phyloP scores from a whole-genome alignment of 1,140 invertebrate species.

The Apocrypta bakeri region DNA sequence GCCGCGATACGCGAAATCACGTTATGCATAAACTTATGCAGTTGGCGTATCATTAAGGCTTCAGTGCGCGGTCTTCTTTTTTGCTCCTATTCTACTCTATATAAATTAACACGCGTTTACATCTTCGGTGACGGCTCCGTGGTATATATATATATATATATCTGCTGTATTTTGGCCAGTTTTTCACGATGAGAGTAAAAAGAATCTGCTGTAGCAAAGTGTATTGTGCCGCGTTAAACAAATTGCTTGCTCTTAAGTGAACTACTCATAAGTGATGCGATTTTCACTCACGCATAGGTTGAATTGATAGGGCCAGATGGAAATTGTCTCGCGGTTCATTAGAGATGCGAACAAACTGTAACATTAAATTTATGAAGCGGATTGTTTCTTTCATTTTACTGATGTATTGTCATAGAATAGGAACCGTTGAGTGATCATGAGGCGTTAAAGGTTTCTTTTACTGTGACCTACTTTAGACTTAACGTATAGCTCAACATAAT shows the following conservation, averaged over 20 bases:
- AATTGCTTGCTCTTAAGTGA: conserved; percentile 12
- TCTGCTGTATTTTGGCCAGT: neutral
- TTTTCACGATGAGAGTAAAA: neutral
- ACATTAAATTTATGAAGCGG: conserved; percentile 8
- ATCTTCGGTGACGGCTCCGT: neutral
- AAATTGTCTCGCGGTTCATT: neutral
- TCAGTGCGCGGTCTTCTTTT: neutral
- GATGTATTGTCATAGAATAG: neutral
- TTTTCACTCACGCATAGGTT: neutral
- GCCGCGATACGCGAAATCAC: conserved; percentile 20
- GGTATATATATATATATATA: too few species aligned
- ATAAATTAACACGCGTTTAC: neutral
- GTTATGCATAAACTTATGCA: conserved; percentile 5
- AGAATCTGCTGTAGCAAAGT: neutral
- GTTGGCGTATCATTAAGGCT: conserved; percentile 1
- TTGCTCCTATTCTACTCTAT: neutral
- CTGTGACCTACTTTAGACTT: neutral
- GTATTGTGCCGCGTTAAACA: neutral
- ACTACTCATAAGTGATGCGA: neutral
- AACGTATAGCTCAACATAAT: too few species aligned
- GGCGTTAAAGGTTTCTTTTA: neutral
- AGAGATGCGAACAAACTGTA: neutral
- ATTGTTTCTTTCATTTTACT: neutral
- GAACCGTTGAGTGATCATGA: too few species aligned
- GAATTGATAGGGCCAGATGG: neutral